These are phyloP conservation scores for Mustela nigripes DNA, from an alignment of 2,113 vertebrate species.

Conservation along the genomic window DNA sequence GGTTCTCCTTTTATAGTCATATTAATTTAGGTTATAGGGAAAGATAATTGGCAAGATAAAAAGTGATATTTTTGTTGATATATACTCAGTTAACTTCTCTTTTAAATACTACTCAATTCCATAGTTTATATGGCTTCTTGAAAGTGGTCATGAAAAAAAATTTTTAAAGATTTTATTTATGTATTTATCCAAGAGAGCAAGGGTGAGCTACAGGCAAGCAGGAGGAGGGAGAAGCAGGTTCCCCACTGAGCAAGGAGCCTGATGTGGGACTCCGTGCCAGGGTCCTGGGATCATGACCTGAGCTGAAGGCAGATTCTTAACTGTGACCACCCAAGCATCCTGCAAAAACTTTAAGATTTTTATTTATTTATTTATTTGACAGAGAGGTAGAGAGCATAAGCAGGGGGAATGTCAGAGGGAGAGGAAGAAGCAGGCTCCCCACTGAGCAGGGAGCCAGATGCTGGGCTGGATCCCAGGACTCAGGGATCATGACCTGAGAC, in stretches of 20 bases:
- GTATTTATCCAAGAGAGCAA: not conserved
- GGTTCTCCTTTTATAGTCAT: not conserved
- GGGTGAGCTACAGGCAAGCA: no score
- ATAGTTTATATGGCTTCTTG: not conserved
- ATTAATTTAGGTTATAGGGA: not conserved
- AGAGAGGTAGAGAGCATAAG: not conserved
- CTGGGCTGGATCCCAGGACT: not conserved
- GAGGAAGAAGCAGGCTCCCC: not conserved
- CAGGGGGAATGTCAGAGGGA: not conserved
- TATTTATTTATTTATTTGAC: no score
- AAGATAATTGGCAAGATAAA: constrained; percentile 24
- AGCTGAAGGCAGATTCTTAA: no score
- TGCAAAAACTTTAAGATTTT: no score
- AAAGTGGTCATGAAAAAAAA: not conserved
- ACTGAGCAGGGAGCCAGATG: not conserved
- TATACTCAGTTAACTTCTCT: constrained; percentile 10
- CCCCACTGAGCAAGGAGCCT: no score
- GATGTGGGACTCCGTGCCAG: no score
- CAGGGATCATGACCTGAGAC: not conserved
- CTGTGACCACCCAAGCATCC: no score
- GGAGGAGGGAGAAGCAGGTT: no score
- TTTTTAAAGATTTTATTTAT: not conserved
- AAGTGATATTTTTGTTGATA: not conserved
- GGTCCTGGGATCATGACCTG: no score
- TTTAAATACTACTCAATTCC: not conserved